Evolutionary conservation across 2,797 vertebrate genomes (phyloP).

Genomic region (Rhynchotus rufescens): DNA sequence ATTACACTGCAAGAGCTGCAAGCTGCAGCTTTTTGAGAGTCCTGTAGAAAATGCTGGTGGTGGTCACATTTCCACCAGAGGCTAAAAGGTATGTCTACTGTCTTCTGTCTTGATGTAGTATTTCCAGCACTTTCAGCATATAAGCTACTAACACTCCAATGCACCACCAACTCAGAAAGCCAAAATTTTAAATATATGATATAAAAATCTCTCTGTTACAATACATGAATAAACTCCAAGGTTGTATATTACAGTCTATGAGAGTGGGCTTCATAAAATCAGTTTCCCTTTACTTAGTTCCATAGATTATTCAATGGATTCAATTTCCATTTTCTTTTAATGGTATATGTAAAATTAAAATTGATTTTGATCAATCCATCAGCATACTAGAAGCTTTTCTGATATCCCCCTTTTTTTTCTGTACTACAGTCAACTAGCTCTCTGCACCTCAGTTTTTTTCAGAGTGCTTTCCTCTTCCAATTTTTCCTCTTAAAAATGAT

Average conservation of each 20-base stretch:
- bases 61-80: background rate
- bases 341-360: conserved; percentile 42
- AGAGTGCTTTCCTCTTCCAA: background rate
- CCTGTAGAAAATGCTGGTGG: rapidly evolving
- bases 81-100: background rate
- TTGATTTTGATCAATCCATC: conserved; percentile 38
- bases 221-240: background rate
- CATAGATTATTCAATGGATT: background rate
- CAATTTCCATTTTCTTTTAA: background rate
- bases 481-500: background rate
- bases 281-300: background rate
- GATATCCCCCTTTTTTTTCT: background rate
- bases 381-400: background rate
- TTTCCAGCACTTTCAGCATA: background rate
- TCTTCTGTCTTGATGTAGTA: background rate
- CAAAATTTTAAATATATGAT: background rate
- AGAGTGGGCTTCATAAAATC: background rate
- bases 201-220: background rate
- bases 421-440: background rate
- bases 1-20: background rate
- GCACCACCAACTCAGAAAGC: background rate
- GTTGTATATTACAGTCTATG: background rate
- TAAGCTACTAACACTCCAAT: background rate
- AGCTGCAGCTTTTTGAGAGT: background rate
- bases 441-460: background rate